phyloP scores from a whole-genome alignment of 2,888 invertebrate species.

The Athalia rosae region DNA sequence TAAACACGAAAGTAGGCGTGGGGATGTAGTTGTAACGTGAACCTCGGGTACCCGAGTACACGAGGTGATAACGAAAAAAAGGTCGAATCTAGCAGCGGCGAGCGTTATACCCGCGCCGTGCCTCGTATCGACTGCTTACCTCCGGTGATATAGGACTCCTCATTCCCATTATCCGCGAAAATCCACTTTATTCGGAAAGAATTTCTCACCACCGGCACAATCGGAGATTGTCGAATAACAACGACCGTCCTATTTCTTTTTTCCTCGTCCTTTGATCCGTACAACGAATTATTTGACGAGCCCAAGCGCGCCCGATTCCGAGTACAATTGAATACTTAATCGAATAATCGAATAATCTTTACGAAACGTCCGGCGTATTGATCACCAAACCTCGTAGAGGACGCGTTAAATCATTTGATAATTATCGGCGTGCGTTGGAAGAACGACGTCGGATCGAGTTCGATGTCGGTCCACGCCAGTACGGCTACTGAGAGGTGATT shows the following conservation, averaged over 20 bases:
- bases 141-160: conserved; percentile 32
- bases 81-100: neutral
- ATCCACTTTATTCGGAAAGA: neutral
- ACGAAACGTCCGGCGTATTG: too few species aligned
- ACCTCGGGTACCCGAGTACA: neutral
- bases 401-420: too few species aligned
- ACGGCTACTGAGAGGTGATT: conserved; percentile 18
- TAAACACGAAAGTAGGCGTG: neutral
- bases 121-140: conserved; percentile 19
- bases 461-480: conserved; percentile 1
- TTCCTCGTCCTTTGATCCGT: too few species aligned
- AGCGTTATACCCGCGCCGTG: neutral
- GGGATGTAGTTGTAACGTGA: too few species aligned
- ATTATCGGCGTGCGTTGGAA: neutral
- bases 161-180: conserved; percentile 28
- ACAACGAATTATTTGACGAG: too few species aligned
- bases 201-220: neutral
- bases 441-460: neutral
- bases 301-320: too few species aligned
- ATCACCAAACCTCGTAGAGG: too few species aligned
- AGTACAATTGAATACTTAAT: too few species aligned
- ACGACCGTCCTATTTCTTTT: neutral
- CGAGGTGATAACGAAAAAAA: neutral
- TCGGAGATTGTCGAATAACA: neutral
- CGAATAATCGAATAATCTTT: too few species aligned